Percentiles rank a stretch among this genome's conserved stretches.
Conservation (phyloP, 2,797 vertebrate species). For the Masticophis lateralis region DNA sequence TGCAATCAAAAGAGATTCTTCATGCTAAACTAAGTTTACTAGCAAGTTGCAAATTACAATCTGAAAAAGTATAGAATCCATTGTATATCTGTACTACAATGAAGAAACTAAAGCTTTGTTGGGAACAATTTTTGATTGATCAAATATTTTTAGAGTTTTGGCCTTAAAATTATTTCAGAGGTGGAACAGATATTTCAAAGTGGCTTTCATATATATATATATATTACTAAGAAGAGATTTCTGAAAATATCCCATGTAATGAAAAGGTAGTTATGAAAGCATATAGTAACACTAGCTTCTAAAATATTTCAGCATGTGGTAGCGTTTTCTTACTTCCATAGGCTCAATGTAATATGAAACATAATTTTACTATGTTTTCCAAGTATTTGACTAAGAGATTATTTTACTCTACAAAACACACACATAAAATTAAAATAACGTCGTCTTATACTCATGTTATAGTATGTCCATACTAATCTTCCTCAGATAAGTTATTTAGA, state of each 20-base stretch:
- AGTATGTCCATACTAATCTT: neutral
- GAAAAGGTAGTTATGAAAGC: neutral
- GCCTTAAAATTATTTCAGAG: neutral
- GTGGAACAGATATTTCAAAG: neutral
- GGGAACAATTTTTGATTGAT: neutral
- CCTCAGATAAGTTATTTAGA: neutral
- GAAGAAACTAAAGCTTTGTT: neutral
- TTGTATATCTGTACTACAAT: neutral
- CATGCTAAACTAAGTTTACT: neutral
- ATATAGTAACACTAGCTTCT: neutral
- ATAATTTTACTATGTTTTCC: neutral
- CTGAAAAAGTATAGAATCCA: neutral
- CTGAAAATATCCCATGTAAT: neutral
- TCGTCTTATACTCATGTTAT: neutral
- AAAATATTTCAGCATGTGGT: neutral
- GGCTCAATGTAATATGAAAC: neutral
- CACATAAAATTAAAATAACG: neutral
- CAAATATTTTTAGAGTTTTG: neutral
- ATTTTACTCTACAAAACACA: neutral
- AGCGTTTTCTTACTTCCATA: neutral
- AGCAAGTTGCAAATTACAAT: neutral
- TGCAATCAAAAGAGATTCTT: neutral
- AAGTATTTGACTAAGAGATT: neutral
- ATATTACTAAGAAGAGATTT: neutral
- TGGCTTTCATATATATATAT: neutral